phyloP scores from a whole-genome alignment of 2,113 vertebrate genomes.

The Microcebus griseorufus region DNA sequence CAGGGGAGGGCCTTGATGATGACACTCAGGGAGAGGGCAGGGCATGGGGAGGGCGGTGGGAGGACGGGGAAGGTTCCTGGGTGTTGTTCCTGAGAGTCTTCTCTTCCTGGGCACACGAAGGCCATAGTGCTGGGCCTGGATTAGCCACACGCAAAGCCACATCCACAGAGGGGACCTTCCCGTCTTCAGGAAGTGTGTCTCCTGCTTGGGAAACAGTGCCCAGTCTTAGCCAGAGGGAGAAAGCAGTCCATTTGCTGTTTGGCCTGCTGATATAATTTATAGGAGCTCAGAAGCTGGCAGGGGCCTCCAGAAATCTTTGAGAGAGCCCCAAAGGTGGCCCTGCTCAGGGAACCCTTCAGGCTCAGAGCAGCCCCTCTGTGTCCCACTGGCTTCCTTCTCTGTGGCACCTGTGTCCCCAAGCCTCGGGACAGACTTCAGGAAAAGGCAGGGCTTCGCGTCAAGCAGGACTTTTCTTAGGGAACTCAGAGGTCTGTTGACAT shows the following conservation, averaged over 20 bases:
- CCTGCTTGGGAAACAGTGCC: not conserved
- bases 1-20: not conserved
- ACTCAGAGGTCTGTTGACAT: not conserved
- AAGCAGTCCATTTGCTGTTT: not conserved
- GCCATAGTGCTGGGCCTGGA: not conserved
- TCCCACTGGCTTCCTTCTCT: not conserved
- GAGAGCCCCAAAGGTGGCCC: not conserved
- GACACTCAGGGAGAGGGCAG: not conserved
- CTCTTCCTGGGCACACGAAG: not conserved
- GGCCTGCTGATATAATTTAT: not conserved
- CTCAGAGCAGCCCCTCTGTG: not conserved
- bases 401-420: rapidly evolving
- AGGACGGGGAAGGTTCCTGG: not conserved
- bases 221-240: not conserved
- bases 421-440: not conserved
- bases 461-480: not conserved
- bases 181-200: not conserved
- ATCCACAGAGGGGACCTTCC: not conserved
- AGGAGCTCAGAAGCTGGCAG: not conserved
- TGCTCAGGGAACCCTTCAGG: not conserved
- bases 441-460: not conserved
- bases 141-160: not conserved
- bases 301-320: not conserved
- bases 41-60: rapidly evolving
- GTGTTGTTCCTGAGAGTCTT: not conserved